Base-by-base conservation (phyloP, 2,113 vertebrate species). In the Carettochelys insculpta region DNA sequence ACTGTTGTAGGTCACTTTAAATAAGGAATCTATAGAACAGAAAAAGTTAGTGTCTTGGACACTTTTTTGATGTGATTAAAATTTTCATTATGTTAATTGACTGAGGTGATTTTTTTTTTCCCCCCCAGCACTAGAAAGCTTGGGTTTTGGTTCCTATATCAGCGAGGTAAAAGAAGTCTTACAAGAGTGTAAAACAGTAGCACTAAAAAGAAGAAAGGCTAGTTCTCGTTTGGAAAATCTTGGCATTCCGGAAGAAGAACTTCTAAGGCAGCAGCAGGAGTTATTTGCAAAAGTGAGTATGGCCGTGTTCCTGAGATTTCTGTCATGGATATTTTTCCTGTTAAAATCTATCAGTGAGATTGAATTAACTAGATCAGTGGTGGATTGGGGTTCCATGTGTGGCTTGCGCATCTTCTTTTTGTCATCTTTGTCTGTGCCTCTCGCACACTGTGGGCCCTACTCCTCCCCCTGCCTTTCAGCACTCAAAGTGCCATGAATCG, bases 171-270 rank as follows among this genome's bases (percentile, higher is more conserved):
- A 99, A 98, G 99, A 99, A 96, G 99, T 99, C 92, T 98, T 99
- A 97, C 99, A 99, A 98, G 99, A 99, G 98, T 99, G 99, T 98
- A 99, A 99, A 98, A 99, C 99, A 24, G 99, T 99, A 87, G 99
- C 99, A 80, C 97, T 99, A 96, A 99, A 99, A 97, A 98, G 99
- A 97, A 99, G 99, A 97, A 99, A 99, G 98, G 99, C 99, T 86
- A 99, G 97, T 97, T 99, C 99, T 81, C 98, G 99, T 89, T 98
- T 99, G 96, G 99, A 99, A 98, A 99, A 99, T 97, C 98, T 99
- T 5, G 99, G 99, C 78, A 99, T 99, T 97, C 99, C 99, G 0
- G 99, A 99, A 95, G 99, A 99, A 96, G 99, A 99, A 94, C 98
- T 99, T 78, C 97, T 99, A 92, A 98, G 99, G 92, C 99, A 99